Conservation (phyloP, 2,888 invertebrate species). For the Sepiola atlantica region DNA sequence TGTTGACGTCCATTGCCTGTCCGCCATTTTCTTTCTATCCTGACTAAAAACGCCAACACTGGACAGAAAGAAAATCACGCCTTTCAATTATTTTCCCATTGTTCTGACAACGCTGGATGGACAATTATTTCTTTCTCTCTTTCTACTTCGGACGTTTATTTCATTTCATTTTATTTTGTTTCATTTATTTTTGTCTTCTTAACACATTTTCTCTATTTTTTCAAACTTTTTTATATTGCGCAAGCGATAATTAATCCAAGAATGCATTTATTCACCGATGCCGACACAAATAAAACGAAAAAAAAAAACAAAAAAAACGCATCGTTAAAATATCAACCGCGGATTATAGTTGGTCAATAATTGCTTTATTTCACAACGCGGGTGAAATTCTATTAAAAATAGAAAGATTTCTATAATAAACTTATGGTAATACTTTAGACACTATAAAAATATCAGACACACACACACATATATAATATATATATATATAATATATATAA, state of each 20-base stretch:
- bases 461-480: too few species aligned
- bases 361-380: neutral
- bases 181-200: neutral
- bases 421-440: too few species aligned
- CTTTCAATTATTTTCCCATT: constrained; percentile 32
- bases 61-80: neutral
- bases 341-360: neutral
- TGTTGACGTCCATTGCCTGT: neutral
- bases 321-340: neutral
- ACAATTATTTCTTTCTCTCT: too few species aligned
- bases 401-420: neutral
- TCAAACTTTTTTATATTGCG: neutral
- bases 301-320: neutral
- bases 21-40: neutral
- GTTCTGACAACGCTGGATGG: neutral
- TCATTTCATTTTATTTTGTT: neutral
- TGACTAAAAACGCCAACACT: neutral
- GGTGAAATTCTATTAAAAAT: neutral
- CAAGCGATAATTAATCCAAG: neutral
- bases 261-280: neutral
- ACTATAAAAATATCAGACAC: too few species aligned
- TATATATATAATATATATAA: too few species aligned
- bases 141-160: neutral
- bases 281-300: neutral
- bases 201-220: neutral